Base-by-base conservation (phyloP, 1,140 invertebrate genomes). In the Drosophila pachea region DNA sequence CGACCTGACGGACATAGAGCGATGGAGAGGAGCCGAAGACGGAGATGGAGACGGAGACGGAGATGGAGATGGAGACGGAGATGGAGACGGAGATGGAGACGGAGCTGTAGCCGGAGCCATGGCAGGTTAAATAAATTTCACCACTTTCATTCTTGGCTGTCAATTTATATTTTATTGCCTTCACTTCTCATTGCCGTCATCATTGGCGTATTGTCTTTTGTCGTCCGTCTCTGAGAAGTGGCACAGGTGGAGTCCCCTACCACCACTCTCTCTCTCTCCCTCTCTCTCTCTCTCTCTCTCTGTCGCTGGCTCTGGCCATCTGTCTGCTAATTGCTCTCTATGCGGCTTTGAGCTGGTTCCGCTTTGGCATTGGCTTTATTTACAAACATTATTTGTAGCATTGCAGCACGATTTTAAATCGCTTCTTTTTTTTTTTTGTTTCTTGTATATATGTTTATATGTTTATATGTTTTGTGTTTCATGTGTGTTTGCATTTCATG, bases 81-180 rank as follows among this genome's bases (percentile, higher is more conserved):
- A 16, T 8, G 49, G 7, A 43, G 54, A 50, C 29, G 47, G 47
- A 50, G 64, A 16, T 6, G 32, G 8, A 55, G 66, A 32, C 35
- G 49, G 49, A 54, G 54, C 7, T 12, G 12, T 16, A 38, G 50
- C 33, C 50, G 35, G 11, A 36, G 48, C 40, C 35, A 22, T 22
- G 22, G 22, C 22, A 47, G 55, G 36, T 47, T 59, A 73, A 61
- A 74, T 72, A 73, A 76, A 74, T 76, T 76, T 76, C 74, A 76
- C 74, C 72, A 76, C 74, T 76, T 76, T 76, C 72, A 76, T 76
- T 76, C 74, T 76, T 76, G 73, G 56, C 68, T 76, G 72, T 74
- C 74, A 65, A 76, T 76, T 76, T 76, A 58, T 74, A 60, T 73
- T 76, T 76, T 75, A 73, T 75, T 68, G 64, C 70, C 59, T 29